A percentile compares a stretch with the other conserved stretches of the same genome.
phyloP scores from a whole-genome alignment of 2,113 vertebrate genomes.

The Sturnira hondurensis region DNA sequence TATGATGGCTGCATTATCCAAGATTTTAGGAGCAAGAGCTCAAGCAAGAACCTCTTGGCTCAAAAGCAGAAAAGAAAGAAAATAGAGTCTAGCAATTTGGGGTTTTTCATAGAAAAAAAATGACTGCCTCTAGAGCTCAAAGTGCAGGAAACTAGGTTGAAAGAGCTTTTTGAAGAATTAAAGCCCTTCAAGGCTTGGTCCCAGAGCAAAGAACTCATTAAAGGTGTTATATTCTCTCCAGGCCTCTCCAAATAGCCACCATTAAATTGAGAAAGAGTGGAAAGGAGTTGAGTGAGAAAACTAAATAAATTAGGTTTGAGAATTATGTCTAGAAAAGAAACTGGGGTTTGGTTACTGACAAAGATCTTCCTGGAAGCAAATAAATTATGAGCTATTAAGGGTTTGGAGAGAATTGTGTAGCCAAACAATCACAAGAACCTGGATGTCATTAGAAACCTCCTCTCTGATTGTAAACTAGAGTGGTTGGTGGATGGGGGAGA shows the following conservation, averaged over 20 bases:
- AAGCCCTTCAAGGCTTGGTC: neutral
- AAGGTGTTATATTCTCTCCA: neutral
- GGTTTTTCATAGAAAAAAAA: neutral
- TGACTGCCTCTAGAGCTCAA: neutral
- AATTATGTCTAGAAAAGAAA: slow-evolving; percentile 27
- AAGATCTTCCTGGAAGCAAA: slow-evolving; percentile 21
- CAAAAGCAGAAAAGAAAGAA: neutral
- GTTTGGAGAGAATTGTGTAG: neutral
- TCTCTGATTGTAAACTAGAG: neutral
- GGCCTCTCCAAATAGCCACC: neutral
- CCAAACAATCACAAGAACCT: neutral
- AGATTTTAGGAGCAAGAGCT: slow-evolving; percentile 4
- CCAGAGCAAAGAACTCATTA: neutral
- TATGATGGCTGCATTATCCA: neutral
- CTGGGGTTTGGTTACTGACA: neutral
- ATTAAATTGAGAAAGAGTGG: neutral
- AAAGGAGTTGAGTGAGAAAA: neutral
- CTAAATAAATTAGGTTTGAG: neutral
- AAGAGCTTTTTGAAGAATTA: neutral
- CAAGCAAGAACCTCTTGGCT: neutral
- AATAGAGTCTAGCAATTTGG: neutral
- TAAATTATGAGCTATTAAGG: neutral
- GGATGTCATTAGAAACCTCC: neutral
- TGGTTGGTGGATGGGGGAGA: neutral
- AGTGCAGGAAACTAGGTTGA: neutral